Evolutionary conservation across 1,140 invertebrate species (phyloP), one percentile per base, ranked within the genome.

Genomic region (Amyelois transitella): DNA sequence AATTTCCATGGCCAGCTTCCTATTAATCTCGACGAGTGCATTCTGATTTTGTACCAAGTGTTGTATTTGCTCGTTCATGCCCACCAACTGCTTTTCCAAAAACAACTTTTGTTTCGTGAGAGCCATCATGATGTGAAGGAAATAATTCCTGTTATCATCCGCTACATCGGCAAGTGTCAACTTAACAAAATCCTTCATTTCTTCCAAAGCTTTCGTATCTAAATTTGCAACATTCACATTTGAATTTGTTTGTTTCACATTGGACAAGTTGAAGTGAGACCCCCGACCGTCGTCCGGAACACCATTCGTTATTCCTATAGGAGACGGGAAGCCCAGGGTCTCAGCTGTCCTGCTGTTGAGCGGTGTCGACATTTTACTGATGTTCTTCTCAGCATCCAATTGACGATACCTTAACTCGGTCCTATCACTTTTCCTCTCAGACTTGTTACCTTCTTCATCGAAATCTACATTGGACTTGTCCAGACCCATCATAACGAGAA

Each of bases 121-220:
- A 19, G 77, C 79, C 77, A 88, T 83, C 73, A 85, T 87, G 19
- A 87, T 75, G 48, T 87, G 76, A 0, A 87, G 65, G 53, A 84
- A 88, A 66, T 84, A 84, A 56, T 84, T 86, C 56, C 77, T 75
- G 50, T 82, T 88, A 55, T 86, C 79, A 58, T 85, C 82, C 8
- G 82, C 73, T 14, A 87, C 69, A 69, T 88, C 82, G n/a, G 77
- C 74, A 45, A 86, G 58, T 38, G 73, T 72, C 43, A 81, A 62
- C 64, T 76, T 83, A 1, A 89, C 74, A 53, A 83, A 88, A 61
- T 89, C 86, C 69, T 89, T 89, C n/a, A 89, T 59, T 45, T 89
- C 88, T 44, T 87, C 80, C 21, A 75, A 50, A 21, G 61, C 51
- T 44, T 81, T 77, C 19, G 64, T 58, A 55, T 86, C 77, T 18